These are phyloP conservation scores for Anoplius nigerrimus DNA, from an alignment of 2,888 invertebrate species.

Conservation along the genomic window DNA sequence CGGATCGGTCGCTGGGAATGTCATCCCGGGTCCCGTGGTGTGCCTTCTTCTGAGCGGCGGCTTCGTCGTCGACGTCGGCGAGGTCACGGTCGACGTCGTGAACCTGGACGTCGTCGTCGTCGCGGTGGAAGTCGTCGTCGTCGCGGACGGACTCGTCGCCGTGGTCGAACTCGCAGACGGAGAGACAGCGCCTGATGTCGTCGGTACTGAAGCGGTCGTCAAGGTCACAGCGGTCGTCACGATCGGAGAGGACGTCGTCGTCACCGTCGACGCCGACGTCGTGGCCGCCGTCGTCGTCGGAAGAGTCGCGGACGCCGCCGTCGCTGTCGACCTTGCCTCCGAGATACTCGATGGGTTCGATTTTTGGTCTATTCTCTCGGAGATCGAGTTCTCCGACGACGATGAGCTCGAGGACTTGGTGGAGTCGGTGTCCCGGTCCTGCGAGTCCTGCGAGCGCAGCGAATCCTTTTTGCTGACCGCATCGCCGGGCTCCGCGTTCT, in stretches of 20 bases:
- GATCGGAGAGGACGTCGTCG: slow-evolving; percentile 41
- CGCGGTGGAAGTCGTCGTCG: slow-evolving; percentile 31
- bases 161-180: slow-evolving; percentile 9
- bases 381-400: slow-evolving; percentile 69
- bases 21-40: slow-evolving; percentile 72
- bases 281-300: slow-evolving; percentile 8
- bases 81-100: slow-evolving; percentile 67
- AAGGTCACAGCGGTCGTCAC: slow-evolving; percentile 37
- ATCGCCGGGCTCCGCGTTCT: slow-evolving; percentile 53
- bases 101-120: slow-evolving; percentile 62
- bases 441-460: slow-evolving; percentile 45
- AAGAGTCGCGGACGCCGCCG: neutral
- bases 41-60: slow-evolving; percentile 69
- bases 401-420: slow-evolving; percentile 67
- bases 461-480: slow-evolving; percentile 38
- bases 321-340: slow-evolving; percentile 44
- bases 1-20: slow-evolving; percentile 72
- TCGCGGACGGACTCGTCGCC: slow-evolving; percentile 14
- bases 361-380: slow-evolving; percentile 69
- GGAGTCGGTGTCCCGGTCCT: slow-evolving; percentile 58
- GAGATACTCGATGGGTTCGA: slow-evolving; percentile 60
- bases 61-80: slow-evolving; percentile 67
- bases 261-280: slow-evolving; percentile 27
- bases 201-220: slow-evolving; percentile 13
- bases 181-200: slow-evolving; percentile 41